phyloP scores from a whole-genome alignment of 2,113 vertebrate genomes.

The Cricetomys ansorgei region DNA sequence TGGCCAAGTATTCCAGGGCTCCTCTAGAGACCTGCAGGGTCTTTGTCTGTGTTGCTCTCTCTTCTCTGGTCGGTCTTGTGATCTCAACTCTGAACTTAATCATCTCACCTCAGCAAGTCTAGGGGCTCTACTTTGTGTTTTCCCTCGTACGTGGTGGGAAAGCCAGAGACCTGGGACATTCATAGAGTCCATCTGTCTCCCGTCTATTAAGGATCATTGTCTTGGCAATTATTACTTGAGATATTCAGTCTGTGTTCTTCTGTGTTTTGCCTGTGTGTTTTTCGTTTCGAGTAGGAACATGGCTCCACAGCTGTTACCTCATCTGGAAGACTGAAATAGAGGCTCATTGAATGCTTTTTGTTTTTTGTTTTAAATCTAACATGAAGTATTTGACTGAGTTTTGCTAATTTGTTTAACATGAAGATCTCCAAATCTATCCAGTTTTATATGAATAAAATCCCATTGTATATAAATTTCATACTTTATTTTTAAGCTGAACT shows the following conservation, averaged over 20 bases:
- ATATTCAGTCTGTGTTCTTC: neutral
- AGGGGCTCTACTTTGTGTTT: no score
- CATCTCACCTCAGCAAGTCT: neutral
- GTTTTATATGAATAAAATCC: neutral
- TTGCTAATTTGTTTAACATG: neutral
- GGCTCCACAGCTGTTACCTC: neutral
- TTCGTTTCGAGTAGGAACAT: neutral
- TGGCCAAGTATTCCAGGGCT: neutral
- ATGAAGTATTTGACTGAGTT: neutral
- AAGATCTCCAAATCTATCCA: neutral
- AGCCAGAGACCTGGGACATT: neutral
- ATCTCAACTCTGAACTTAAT: neutral
- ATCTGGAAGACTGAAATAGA: neutral
- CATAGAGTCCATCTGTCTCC: neutral
- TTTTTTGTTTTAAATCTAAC: neutral
- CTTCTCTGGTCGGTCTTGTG: neutral
- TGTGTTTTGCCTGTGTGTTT: no score
- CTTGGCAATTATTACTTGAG: neutral
- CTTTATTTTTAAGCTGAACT: neutral
- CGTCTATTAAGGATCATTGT: neutral
- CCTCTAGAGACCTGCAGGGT: neutral
- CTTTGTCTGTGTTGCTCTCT: neutral
- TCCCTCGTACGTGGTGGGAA: neutral
- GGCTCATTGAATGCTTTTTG: neutral
- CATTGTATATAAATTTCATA: neutral